Base-by-base conservation (phyloP, 2,113 vertebrate genomes). In the Typhlomys cinereus region DNA sequence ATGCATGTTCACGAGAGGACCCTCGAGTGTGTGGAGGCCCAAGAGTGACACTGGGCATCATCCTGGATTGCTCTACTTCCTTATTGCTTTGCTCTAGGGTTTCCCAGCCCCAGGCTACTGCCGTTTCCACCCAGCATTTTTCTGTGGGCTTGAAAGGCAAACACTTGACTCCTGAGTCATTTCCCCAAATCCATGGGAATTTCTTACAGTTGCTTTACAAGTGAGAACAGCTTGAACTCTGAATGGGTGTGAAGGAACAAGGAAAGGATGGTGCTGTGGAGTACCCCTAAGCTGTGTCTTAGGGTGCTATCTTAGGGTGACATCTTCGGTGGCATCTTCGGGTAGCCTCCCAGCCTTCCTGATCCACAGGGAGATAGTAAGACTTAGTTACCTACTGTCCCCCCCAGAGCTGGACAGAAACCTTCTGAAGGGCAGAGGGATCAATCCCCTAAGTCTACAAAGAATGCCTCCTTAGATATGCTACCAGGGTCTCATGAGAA, bases 321-420 rank as follows among this genome's bases (percentile, higher is more conserved):
- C 64, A 48, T 10, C 15, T 44, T 46, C 7, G 44, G 83, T 1
- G 52, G 23, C 1, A 5, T 8, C 39, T 64, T 5, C 2, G 0
- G 0, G 0, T 0, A 9, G 1, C 7, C n/a, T 39, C 5, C 34
- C 9, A 31, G 21, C 23, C 31, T 48, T 75, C 31, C 7, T 2
- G 34, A 27, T 15, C 3, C 4, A 15, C 1, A 46, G 6, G 2
- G 57, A 0, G 34, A 41, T 0, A 12, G 29, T 9, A 52, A 41
- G 15, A 4, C 50, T 25, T 1, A 66, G 25, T 20, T 59, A 1
- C 13, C 17, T 1, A 10, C 0, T 0, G n/a, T n/a, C 7, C 44
- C 70, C 25, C 14, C 2, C 4, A 25, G 17, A 74, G 61, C 23
- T 50, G 9, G 20, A 39, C 1, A 2, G 54, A 57, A 29, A 39